Conservation (phyloP, 2,888 invertebrate genomes). For the Lypha dubia region DNA sequence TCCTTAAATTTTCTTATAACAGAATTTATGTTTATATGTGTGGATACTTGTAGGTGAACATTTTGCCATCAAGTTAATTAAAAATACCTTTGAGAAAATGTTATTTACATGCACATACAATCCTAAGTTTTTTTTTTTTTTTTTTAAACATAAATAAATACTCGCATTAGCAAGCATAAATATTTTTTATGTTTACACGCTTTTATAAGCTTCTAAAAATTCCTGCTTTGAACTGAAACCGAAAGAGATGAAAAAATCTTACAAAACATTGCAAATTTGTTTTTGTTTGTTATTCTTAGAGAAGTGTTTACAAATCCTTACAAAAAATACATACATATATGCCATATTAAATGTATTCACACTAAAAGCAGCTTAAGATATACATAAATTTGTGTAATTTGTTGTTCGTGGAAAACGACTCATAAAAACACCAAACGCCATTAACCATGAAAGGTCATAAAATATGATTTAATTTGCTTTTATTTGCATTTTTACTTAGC, state of each 20-base stretch:
- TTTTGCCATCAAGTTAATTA: constrained; percentile 54
- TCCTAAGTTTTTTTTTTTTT: no score
- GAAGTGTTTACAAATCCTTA: no score
- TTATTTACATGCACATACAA: not conserved
- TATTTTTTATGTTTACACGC: constrained; percentile 12
- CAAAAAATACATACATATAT: no score
- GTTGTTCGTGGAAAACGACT: constrained; percentile 35
- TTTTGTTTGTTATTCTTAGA: no score
- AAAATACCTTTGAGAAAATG: constrained; percentile 55
- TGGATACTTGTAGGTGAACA: not conserved
- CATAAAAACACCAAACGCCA: constrained; percentile 33
- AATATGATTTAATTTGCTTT: constrained; percentile 45
- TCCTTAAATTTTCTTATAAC: constrained; percentile 1
- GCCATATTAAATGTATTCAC: no score
- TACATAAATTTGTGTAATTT: constrained; percentile 31
- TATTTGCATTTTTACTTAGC: not conserved
- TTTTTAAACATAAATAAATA: constrained; percentile 47
- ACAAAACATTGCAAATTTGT: constrained; percentile 55
- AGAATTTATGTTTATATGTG: not conserved
- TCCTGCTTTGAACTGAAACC: constrained; percentile 22
- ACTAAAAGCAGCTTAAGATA: not conserved
- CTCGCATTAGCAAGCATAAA: constrained; percentile 23
- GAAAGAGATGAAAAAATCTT: constrained; percentile 28
- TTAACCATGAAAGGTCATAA: constrained; percentile 53
- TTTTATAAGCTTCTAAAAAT: constrained; percentile 6